Evolutionary conservation across 2,113 vertebrate species (phyloP).

Genomic region (Dicrurus megarhynchus): DNA sequence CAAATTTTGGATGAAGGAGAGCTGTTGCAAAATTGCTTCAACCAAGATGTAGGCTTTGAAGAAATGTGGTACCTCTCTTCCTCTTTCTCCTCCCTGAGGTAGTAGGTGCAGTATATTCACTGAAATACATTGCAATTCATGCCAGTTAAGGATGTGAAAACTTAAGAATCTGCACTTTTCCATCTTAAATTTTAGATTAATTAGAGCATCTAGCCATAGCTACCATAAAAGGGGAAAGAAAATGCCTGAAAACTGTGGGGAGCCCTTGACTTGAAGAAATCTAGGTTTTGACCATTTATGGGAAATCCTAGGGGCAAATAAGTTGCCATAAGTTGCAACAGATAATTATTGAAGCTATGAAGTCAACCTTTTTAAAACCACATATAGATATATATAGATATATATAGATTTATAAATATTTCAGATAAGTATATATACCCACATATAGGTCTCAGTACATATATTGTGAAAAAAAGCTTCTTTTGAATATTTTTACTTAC

Average conservation of each 20-base stretch:
- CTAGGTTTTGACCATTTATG: not conserved
- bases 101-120: not conserved
- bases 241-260: not conserved
- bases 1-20: not conserved
- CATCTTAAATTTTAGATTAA: not conserved
- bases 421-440: not conserved
- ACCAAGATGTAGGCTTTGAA: not conserved
- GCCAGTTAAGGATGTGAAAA: not conserved
- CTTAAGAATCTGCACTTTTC: not conserved
- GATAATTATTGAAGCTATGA: not conserved
- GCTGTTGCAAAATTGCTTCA: not conserved
- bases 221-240: not conserved
- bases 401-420: not conserved
- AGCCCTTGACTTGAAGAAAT: not conserved
- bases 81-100: not conserved
- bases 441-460: not conserved
- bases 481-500: not conserved
- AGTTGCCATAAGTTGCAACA: not conserved
- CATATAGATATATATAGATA: not conserved
- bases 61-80: not conserved
- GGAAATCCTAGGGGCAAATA: not conserved
- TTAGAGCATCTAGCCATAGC: not conserved
- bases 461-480: not conserved
- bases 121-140: not conserved
- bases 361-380: not conserved